Conservation (phyloP, 2,888 invertebrate genomes). For the Scaptomyza tumidula region DNA sequence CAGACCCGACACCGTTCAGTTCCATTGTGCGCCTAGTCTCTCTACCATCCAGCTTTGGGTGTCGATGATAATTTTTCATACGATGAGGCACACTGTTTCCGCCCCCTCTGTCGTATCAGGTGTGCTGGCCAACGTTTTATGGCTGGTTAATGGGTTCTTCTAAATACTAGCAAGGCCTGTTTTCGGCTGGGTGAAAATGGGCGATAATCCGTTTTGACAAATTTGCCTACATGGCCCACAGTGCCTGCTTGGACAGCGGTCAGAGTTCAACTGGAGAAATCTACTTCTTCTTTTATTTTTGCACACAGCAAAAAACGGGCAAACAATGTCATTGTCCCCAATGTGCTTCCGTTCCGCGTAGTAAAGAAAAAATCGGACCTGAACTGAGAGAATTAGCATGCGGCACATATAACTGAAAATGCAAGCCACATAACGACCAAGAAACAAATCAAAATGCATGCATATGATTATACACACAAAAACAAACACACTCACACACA, state of each 20-base stretch:
- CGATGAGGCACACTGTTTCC: constrained; percentile 59
- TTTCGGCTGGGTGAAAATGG: constrained; percentile 69
- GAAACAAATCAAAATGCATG: constrained; percentile 75
- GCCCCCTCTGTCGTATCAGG: constrained; percentile 30
- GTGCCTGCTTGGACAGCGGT: constrained; percentile 41
- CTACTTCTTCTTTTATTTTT: constrained; percentile 21
- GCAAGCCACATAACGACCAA: constrained; percentile 69
- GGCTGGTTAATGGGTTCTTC: constrained; percentile 75
- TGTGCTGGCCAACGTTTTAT: constrained; percentile 36
- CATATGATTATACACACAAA: constrained; percentile 54
- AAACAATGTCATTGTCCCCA: constrained; percentile 59
- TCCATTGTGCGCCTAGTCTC: constrained; percentile 57
- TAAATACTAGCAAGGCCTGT: constrained; percentile 66
- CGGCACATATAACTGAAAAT: constrained; percentile 67
- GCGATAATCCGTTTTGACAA: constrained; percentile 82
- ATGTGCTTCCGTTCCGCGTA: constrained; percentile 60
- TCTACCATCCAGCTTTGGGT: constrained; percentile 56
- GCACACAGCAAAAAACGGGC: constrained; percentile 23
- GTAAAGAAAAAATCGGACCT: constrained; percentile 12
- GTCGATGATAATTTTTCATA: constrained; percentile 79
- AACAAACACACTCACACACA: constrained; percentile 34
- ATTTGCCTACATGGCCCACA: constrained; percentile 68
- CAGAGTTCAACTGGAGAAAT: constrained; percentile 60
- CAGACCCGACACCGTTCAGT: constrained; percentile 32
- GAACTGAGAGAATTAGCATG: constrained; percentile 68